These are phyloP conservation scores for Leptinotarsa undecemlineata DNA, from an alignment of 1,140 invertebrate genomes.

Conservation along the genomic window DNA sequence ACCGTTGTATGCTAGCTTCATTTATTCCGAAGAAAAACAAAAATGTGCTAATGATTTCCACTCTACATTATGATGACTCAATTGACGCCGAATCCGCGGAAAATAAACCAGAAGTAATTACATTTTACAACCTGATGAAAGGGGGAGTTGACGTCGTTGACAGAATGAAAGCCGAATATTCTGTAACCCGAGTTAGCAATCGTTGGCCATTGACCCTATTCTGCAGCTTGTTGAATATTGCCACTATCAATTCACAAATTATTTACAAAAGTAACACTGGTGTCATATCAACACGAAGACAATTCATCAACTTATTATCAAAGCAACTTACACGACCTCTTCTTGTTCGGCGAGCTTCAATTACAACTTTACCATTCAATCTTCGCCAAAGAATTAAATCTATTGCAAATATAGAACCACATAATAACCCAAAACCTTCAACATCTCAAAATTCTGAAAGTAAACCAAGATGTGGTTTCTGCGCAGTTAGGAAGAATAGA, in stretches of 20 bases:
- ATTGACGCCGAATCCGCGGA: constrained; percentile 29
- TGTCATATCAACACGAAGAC: constrained; percentile 8
- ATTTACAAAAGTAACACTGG: constrained; percentile 6
- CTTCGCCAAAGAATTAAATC: constrained; percentile 4
- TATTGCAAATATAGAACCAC: constrained; percentile 7
- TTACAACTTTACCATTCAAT: constrained; percentile 3
- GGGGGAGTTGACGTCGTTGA: constrained; percentile 8
- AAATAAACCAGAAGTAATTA: constrained; percentile 6
- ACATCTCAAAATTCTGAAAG: not conserved
- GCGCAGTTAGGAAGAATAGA: constrained; percentile 25
- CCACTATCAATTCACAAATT: constrained; percentile 15
- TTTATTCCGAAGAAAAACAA: constrained; percentile 37
- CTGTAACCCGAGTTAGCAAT: constrained; percentile 17
- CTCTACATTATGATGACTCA: constrained; percentile 40
- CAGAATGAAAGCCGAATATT: constrained; percentile 7
- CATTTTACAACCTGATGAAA: not conserved
- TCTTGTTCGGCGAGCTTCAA: constrained; percentile 7
- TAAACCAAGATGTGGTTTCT: constrained; percentile 22
- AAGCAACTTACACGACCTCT: constrained; percentile 11
- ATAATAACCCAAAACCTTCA: not conserved
- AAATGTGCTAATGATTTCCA: constrained; percentile 43
- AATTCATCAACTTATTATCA: not conserved
- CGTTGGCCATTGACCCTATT: constrained; percentile 16
- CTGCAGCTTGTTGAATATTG: constrained; percentile 21
- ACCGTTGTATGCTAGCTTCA: constrained; percentile 7